Percentiles rank a stretch among this genome's conserved stretches.
phyloP scores from a whole-genome alignment of 1,140 invertebrate genomes.

The Drosophila subpulchrella region DNA sequence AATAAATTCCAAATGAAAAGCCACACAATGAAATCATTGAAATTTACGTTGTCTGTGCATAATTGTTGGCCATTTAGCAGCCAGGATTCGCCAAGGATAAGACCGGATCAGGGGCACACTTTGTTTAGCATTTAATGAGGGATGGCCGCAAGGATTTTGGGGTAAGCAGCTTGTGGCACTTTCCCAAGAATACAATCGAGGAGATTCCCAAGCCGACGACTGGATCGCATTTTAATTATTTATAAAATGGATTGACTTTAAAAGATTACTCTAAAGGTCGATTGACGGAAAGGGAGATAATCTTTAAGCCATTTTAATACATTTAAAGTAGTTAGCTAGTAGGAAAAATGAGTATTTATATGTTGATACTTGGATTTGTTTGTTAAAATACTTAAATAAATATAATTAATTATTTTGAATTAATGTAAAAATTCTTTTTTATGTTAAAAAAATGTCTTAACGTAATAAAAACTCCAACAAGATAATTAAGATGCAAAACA shows the following conservation, averaged over 20 bases:
- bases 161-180: constrained; percentile 22
- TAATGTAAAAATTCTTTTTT: too few species aligned
- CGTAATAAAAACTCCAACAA: too few species aligned
- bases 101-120: constrained; percentile 23
- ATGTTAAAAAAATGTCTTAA: too few species aligned
- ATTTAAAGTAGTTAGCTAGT: too few species aligned
- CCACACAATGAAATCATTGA: constrained; percentile 69
- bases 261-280: background rate
- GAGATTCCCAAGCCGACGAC: background rate
- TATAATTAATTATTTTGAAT: too few species aligned
- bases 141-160: constrained; percentile 5
- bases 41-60: constrained; percentile 65
- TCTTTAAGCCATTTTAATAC: background rate
- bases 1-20: constrained; percentile 62
- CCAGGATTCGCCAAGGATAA: constrained; percentile 29
- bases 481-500: too few species aligned
- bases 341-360: too few species aligned
- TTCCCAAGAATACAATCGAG: constrained; percentile 1
- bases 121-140: constrained; percentile 36
- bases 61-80: constrained; percentile 71
- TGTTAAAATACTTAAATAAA: too few species aligned
- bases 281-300: background rate
- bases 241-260: background rate
- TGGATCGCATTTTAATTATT: constrained; percentile 11
- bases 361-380: too few species aligned